These are phyloP conservation scores for Drosophila quadrilineata DNA, from an alignment of 1,140 invertebrate genomes.

Conservation along the genomic window DNA sequence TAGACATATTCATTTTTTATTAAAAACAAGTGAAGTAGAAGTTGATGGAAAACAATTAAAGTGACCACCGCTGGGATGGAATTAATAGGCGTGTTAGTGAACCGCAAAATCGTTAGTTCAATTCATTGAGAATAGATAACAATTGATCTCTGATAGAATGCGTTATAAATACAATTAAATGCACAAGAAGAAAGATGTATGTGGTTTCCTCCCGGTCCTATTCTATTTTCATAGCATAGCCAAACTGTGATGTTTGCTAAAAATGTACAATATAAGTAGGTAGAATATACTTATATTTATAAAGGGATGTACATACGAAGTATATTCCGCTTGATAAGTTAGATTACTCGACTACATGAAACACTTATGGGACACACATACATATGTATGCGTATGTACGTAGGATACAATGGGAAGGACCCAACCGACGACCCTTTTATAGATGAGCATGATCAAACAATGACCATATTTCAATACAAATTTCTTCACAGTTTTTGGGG, in stretches of 20 bases:
- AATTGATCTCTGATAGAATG: constrained; percentile 13
- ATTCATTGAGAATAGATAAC: constrained; percentile 26
- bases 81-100: constrained; percentile 14
- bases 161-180: constrained; percentile 6
- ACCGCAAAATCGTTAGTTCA: constrained; percentile 22
- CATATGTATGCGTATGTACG: too few species aligned
- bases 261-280: constrained; percentile 19
- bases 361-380: constrained; percentile 38
- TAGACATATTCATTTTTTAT: too few species aligned
- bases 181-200: neutral
- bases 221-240: too few species aligned
- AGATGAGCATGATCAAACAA: constrained; percentile 70
- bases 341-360: constrained; percentile 45
- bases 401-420: constrained; percentile 52
- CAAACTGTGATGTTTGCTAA: constrained; percentile 14
- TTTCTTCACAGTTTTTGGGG: constrained; percentile 52
- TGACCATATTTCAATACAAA: constrained; percentile 56
- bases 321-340: constrained; percentile 51
- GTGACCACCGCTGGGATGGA: constrained; percentile 2
- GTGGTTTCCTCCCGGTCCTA: too few species aligned
- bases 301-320: constrained; percentile 27
- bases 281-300: constrained; percentile 33
- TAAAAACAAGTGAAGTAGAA: too few species aligned
- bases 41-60: too few species aligned
- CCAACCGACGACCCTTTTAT: constrained; percentile 55